These are phyloP conservation scores for Syngnathus acus DNA, from an alignment of 2,797 vertebrate genomes.

Conservation along the genomic window DNA sequence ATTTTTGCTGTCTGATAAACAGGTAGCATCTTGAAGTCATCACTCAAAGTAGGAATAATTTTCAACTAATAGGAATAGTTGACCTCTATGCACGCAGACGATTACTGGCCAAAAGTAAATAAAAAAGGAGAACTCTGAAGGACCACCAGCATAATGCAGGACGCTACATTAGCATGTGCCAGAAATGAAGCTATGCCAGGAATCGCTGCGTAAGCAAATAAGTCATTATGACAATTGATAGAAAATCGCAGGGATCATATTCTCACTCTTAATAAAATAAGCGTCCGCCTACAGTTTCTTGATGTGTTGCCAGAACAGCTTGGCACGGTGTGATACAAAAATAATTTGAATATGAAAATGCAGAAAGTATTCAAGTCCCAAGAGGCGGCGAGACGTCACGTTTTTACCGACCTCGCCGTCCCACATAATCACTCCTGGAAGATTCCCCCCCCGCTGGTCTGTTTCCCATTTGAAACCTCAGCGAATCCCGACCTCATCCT, in stretches of 20 bases:
- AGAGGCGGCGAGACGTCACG: slow-evolving; percentile 34
- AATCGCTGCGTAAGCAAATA: slow-evolving; percentile 3
- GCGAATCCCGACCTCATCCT: no score
- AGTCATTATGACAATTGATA: slow-evolving; percentile 9
- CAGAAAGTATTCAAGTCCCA: slow-evolving; percentile 15
- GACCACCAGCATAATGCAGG: slow-evolving; percentile 26
- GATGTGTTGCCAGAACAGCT: slow-evolving; percentile 17
- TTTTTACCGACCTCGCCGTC: slow-evolving; percentile 50
- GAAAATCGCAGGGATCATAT: slow-evolving; percentile 7
- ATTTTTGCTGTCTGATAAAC: slow-evolving; percentile 33
- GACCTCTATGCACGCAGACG: slow-evolving; percentile 16
- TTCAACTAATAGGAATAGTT: slow-evolving; percentile 35
- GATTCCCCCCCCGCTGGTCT: slow-evolving; percentile 49
- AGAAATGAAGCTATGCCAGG: slow-evolving; percentile 17
- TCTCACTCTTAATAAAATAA: slow-evolving; percentile 13
- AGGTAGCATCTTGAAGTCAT: slow-evolving; percentile 48
- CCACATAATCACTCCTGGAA: slow-evolving; percentile 61
- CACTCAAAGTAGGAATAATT: slow-evolving; percentile 33
- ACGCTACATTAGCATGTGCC: slow-evolving; percentile 19
- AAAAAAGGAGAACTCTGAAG: slow-evolving; percentile 16
- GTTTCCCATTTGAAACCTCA: slow-evolving; percentile 63
- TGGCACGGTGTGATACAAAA: slow-evolving; percentile 10
- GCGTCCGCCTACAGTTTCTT: slow-evolving; percentile 13
- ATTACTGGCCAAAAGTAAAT: slow-evolving; percentile 31
- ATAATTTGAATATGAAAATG: slow-evolving; percentile 13